A percentile compares a stretch with the other conserved stretches of the same genome.
phyloP scores from a whole-genome alignment of 2,113 vertebrate species.

The Callocephalon fimbriatum region DNA sequence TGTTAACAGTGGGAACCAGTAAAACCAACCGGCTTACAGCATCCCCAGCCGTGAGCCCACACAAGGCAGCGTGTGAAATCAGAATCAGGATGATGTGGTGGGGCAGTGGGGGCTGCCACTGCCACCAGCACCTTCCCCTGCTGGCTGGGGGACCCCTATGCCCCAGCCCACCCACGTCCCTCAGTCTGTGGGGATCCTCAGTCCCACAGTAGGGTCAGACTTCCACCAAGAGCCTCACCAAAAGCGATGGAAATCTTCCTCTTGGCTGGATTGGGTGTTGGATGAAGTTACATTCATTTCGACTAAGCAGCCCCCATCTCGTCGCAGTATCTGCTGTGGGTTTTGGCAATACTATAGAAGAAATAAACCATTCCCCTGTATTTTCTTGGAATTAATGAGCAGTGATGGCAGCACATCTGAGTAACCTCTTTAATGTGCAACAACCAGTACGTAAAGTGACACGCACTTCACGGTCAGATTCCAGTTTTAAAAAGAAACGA shows the following conservation, averaged over 20 bases:
- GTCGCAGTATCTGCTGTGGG: not conserved
- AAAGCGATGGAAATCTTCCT: not conserved
- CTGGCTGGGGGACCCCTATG: not conserved
- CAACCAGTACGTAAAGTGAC: slow-evolving; percentile 57
- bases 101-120: not conserved
- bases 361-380: not conserved
- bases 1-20: not conserved
- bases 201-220: not conserved
- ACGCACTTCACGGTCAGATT: slow-evolving; percentile 43
- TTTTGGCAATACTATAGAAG: not conserved
- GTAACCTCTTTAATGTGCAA: slow-evolving; percentile 72
- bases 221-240: not conserved
- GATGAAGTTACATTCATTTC: not conserved
- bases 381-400: not conserved
- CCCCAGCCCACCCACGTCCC: not conserved
- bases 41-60: not conserved
- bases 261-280: not conserved
- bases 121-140: not conserved
- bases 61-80: not conserved
- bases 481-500: slow-evolving; percentile 54
- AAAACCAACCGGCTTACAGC: not conserved
- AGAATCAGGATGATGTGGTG: fast-evolving
- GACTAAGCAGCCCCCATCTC: not conserved
- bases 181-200: not conserved
- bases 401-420: not conserved